Conservation (phyloP, 53 echinoderm and acorn worm genomes). For the Echinometra lucunter region DNA sequence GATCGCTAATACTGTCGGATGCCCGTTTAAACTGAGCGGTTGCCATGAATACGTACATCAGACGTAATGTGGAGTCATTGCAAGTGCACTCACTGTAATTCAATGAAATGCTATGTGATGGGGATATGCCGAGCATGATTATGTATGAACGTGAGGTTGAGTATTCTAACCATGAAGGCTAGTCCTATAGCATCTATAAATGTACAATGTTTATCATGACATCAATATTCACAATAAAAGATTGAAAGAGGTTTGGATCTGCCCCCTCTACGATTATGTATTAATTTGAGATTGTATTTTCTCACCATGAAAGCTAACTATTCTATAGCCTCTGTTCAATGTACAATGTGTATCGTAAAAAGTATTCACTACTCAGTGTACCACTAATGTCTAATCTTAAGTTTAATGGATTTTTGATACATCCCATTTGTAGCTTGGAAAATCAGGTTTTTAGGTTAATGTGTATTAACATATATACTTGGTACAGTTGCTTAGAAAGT, state of each 20-base stretch:
- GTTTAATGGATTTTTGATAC: not conserved
- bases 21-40: constrained; percentile 44
- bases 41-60: constrained; percentile 53
- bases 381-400: not conserved
- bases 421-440: not conserved
- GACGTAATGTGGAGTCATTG: constrained; percentile 37
- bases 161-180: not conserved
- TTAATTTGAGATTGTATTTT: not conserved
- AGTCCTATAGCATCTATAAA: not conserved
- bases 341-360: constrained; percentile 19
- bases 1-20: constrained; percentile 34
- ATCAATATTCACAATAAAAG: not conserved
- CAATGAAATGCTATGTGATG: constrained; percentile 40
- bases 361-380: not conserved
- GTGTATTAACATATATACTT: not conserved
- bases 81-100: constrained; percentile 46
- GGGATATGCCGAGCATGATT: constrained; percentile 10
- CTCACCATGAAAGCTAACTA: not conserved
- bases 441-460: not conserved
- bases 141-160: constrained; percentile 25
- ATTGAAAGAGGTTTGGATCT: not conserved
- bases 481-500: not conserved
- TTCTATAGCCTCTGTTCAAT: not conserved
- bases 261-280: not conserved
- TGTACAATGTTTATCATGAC: not conserved